phyloP scores from a whole-genome alignment of 1,140 invertebrate species.

The Ericerus pela region DNA sequence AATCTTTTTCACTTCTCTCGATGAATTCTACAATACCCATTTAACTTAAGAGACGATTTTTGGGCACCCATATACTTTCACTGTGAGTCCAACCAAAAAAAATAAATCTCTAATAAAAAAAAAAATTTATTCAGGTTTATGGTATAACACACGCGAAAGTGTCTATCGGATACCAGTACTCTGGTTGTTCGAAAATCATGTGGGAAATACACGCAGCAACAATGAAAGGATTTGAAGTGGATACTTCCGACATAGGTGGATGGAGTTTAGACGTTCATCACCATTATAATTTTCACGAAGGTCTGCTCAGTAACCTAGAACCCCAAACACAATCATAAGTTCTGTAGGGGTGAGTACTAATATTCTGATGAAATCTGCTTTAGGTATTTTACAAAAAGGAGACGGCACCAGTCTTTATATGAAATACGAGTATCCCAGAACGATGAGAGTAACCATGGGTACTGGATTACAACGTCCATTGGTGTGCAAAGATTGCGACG shows the following conservation, averaged over 20 bases:
- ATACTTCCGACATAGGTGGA: constrained; percentile 89
- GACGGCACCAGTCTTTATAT: constrained; percentile 86
- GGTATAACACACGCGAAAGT: constrained; percentile 72
- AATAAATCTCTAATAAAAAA: neutral
- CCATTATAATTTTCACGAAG: constrained; percentile 95
- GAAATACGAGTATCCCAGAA: constrained; percentile 69
- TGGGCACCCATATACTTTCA: too few relatives aligned
- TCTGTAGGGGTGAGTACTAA: neutral
- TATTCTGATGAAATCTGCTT: constrained; percentile 12
- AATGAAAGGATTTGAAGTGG: constrained; percentile 90
- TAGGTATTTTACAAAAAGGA: constrained; percentile 81
- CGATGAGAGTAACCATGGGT: constrained; percentile 83
- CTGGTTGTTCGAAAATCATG: constrained; percentile 64
- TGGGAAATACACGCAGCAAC: constrained; percentile 90
- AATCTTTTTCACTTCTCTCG: neutral
- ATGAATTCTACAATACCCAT: too few relatives aligned
- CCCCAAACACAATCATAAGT: neutral
- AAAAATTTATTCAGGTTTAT: constrained; percentile 43
- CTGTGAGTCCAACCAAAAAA: too few relatives aligned
- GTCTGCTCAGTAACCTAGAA: constrained; percentile 27
- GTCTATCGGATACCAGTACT: constrained; percentile 89
- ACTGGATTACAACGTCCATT: constrained; percentile 71
- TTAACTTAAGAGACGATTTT: too few relatives aligned
- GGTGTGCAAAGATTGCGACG: constrained; percentile 66
- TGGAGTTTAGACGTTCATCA: constrained; percentile 97